Evolutionary conservation across 2,888 invertebrate genomes (phyloP), one percentile per base, ranked within the genome.

Genomic region (Exephanes ischioxanthus): DNA sequence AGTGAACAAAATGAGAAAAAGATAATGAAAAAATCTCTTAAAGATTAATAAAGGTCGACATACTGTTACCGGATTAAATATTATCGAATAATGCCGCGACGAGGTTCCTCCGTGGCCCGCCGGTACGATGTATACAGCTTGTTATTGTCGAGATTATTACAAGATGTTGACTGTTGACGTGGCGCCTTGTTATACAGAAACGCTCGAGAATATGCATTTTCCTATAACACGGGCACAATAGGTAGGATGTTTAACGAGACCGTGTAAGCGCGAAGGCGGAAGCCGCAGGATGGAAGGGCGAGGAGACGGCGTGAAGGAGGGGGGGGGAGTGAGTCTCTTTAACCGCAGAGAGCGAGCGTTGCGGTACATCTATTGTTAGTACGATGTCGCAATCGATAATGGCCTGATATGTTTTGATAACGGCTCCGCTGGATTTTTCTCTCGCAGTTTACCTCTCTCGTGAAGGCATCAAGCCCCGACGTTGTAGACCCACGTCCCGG

Each of bases 321-420:
- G 14, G 14, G 53, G 37, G 37, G 55, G 63, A n/a, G 14, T 14
- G 72, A 37, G 19, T 33, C 37, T 37, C 30, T 76, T 83, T 73
- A 67, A 37, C 19, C 48, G 78, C 67, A 26, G 30, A n/a, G 33
- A 19, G 58, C 26, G 48, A 48, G n/a, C 53, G 33, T 68, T 78
- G 33, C 30, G 76, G 63, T 75, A 66, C 61, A 63, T 72, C 48
- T 68, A 78, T 81, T 81, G 81, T 85, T 75, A 66, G 73, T 68
- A 16, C 61, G 63, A 70, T 61, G 68, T 67, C 55, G 48, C 53
- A 85, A 81, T 63, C 81, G 66, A 67, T 68, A 84, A 84, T 76
- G 77, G 76, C 68, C 73, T 37, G 70, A 78, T 78, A 73, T 81
- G 84, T 85, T 85, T 81, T 70, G 73, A 81, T 58, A 85, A 81